Conservation (phyloP, 2,797 vertebrate genomes). For the Syndactyla subalaris region DNA sequence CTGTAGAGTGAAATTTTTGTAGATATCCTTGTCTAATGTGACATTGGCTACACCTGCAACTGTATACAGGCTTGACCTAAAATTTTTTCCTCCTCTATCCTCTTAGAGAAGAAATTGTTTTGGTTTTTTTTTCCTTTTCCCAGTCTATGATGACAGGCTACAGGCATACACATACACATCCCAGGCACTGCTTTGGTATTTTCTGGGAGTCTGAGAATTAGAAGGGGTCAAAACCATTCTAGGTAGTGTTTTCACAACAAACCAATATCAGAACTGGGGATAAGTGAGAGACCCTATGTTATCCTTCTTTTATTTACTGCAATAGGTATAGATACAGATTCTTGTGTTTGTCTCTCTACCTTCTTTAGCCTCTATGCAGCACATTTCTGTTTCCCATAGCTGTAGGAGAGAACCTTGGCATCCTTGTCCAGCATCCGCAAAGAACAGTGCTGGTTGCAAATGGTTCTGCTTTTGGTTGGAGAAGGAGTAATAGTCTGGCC, state of each 20-base stretch:
- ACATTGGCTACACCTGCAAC: background rate
- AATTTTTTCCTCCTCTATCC: background rate
- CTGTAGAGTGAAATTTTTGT: background rate
- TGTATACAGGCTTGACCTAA: background rate
- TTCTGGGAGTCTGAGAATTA: background rate
- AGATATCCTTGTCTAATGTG: background rate
- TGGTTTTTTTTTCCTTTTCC: background rate
- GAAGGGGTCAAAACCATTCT: background rate
- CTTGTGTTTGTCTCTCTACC: background rate
- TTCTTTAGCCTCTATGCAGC: background rate
- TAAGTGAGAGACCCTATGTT: background rate
- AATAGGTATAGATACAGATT: background rate
- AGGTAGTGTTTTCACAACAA: background rate
- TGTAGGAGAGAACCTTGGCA: background rate
- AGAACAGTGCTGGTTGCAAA: background rate
- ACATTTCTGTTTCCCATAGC: background rate
- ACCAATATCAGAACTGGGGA: background rate
- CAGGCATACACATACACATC: background rate
- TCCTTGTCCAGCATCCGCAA: background rate
- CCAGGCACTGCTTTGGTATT: background rate
- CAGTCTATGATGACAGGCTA: background rate
- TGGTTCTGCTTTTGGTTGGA: background rate
- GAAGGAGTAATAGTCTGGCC: background rate
- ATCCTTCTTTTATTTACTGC: background rate
- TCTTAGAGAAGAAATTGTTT: background rate